Evolutionary conservation across 2,888 invertebrate genomes (phyloP), one percentile per base, ranked within the genome.

Genomic region (Cryptus armator): DNA sequence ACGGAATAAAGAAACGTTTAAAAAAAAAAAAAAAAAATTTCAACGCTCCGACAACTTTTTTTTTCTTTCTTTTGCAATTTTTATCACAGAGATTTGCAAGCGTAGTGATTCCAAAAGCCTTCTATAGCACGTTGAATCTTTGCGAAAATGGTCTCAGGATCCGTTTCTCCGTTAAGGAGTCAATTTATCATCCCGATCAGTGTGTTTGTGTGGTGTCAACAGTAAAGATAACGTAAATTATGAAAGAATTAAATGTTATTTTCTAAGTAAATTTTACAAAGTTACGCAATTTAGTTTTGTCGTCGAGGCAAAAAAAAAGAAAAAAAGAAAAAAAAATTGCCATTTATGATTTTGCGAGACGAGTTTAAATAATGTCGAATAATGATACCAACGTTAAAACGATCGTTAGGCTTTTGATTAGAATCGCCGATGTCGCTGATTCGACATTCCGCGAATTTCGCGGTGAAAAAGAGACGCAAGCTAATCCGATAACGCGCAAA

Each of bases 381-480:
- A 37, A 37, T 37, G 37, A 37, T 24, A 24, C 6, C 37, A 37
- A 37, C 37, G 37, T 37, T 37, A 9, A 37, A 37, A 37, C 72
- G 51, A 46, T 43, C 74, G 78, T 71, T 43, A 24, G 48, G 62
- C 62, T 51, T 19, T 79, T n/a, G 56, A 12, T 12, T 48, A 51
- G 19, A 51, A 84, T 59, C 76, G 70, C 68, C 66, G 67, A 81
- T 68, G 19, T 76, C 48, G 59, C 82, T 74, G 74, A 79, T 43
- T 79, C 46, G 64, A 76, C 66, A 68, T 85, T 83, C 82, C 43
- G 46, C 67, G 80, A 83, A 85, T 83, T 56, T 76, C 46, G 62
- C 48, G 62, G 71, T 48, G 78, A 56, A 16, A 68, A 78, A 70
- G 43, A n/a, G 37, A 78, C 24, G 12, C 29, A 62, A n/a, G 48